Evolutionary conservation across 2,888 invertebrate genomes (phyloP), one percentile per base, ranked within the genome.

Genomic region (Boloria selene): DNA sequence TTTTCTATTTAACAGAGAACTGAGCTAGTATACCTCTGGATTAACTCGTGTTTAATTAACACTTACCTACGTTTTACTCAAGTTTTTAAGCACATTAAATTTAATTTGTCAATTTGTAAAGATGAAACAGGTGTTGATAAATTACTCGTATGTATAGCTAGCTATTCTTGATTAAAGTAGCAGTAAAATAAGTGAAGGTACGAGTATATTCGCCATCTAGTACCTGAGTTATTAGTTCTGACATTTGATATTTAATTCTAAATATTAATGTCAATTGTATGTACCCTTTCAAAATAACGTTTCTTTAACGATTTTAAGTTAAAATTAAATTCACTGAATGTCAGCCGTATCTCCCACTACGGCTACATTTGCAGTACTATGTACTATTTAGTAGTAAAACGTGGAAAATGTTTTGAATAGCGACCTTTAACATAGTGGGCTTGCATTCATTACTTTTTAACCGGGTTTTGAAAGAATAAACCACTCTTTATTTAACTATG

Each of bases 301-400:
- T 22, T 13, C 45, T 45, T 16, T 45, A 44, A 45, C n/a, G 22
- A 26, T 56, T 56, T 45, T 5, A 56, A 56, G 45, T 45, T 45
- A 26, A 56, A 56, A 56, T 56, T 56, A 22, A 56, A 56, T 45
- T 56, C 56, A 16, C 13, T n/a, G 26, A 56, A 56, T 56, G 56
- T 56, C 56, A 56, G 13, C 6, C 38, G 56, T 56, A 45, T 45
- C 56, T 16, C 44, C 26, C 56, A 22, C 56, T 56, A 22, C 26
- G 45, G 44, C 0, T 10, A 38, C 31, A 38, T 38, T 38, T 38
- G 10, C 31, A 31, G 31, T 31, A 31, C 6, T 31, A 38, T 45
- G 45, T 45, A 45, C 44, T 56, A 56, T 56, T 45, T 56, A 45
- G 56, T 45, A 56, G 56, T 56, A 45, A 13, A 56, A 56, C 45